Conservation (phyloP, 2,797 vertebrate species). For the Thamnophis elegans region DNA sequence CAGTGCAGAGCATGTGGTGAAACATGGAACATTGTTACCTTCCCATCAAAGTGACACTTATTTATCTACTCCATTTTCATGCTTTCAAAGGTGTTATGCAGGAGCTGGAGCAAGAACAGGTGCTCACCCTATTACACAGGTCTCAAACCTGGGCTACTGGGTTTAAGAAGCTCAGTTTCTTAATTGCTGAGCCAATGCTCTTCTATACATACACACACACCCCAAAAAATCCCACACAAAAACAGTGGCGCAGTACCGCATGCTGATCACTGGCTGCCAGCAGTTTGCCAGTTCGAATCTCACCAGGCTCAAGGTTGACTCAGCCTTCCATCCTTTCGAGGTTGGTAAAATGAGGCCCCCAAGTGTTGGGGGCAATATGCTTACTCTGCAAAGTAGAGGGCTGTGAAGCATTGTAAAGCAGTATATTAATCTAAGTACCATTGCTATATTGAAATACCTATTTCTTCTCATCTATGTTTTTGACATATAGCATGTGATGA, state of each 20-base stretch:
- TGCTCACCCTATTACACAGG: background rate
- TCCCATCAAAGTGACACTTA: background rate
- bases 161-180: background rate
- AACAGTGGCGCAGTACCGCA: background rate
- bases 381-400: no score
- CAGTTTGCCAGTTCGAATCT: no score
- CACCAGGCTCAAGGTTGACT: no score
- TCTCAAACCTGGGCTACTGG: background rate
- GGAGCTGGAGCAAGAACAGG: background rate
- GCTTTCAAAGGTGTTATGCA: background rate
- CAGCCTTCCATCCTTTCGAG: no score
- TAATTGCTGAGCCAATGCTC: background rate
- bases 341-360: no score
- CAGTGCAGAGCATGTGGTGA: background rate
- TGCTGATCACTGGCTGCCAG: no score
- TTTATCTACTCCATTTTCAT: background rate
- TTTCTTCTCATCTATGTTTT: slow-evolving; percentile 13
- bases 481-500: background rate
- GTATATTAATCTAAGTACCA: no score
- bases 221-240: background rate
- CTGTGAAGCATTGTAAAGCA: no score
- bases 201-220: background rate
- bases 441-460: background rate
- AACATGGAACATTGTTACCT: background rate
- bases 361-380: no score